Evolutionary conservation across 1,140 invertebrate genomes (phyloP).

Genomic region (Bacillus rossius): DNA sequence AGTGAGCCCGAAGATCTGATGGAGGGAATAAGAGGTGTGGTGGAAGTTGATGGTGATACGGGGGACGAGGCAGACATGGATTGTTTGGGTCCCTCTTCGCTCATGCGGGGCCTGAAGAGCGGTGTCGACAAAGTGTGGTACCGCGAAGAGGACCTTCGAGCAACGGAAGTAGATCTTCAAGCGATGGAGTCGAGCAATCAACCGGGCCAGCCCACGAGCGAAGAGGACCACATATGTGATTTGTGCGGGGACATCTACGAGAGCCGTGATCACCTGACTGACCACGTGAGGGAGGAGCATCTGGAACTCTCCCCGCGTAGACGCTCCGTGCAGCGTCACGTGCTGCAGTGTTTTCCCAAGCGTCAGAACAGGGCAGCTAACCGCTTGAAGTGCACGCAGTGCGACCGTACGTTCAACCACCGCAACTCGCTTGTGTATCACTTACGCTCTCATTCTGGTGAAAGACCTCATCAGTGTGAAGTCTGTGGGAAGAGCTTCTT

Average conservation of each 20-base stretch:
- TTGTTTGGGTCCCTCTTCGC: neutral
- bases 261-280: conserved; percentile 23
- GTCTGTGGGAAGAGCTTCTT: conserved; percentile 80
- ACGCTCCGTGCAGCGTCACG: no score
- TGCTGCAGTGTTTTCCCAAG: neutral
- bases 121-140: conserved; percentile 16
- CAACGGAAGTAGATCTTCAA: conserved; percentile 40
- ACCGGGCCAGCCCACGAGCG: conserved; percentile 35
- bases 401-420: conserved; percentile 69
- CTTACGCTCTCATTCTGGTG: conserved; percentile 68
- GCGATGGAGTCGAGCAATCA: conserved; percentile 37
- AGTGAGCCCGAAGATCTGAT: conserved; percentile 78
- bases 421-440: conserved; percentile 82
- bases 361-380: neutral
- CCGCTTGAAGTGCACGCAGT: conserved; percentile 57
- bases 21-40: conserved; percentile 68
- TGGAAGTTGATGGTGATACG: conserved; percentile 27
- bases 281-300: conserved; percentile 31
- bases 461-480: conserved; percentile 71
- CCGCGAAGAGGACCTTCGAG: conserved; percentile 34
- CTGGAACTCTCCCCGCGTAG: neutral
- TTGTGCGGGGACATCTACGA: conserved; percentile 34
- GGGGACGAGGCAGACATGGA: conserved; percentile 12
- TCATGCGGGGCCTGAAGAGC: conserved; percentile 4
- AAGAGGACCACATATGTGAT: conserved; percentile 27